A percentile compares a stretch with the other conserved stretches of the same genome.
phyloP scores from a whole-genome alignment of 2,113 vertebrate genomes.

The Nothoprocta pentlandii region DNA sequence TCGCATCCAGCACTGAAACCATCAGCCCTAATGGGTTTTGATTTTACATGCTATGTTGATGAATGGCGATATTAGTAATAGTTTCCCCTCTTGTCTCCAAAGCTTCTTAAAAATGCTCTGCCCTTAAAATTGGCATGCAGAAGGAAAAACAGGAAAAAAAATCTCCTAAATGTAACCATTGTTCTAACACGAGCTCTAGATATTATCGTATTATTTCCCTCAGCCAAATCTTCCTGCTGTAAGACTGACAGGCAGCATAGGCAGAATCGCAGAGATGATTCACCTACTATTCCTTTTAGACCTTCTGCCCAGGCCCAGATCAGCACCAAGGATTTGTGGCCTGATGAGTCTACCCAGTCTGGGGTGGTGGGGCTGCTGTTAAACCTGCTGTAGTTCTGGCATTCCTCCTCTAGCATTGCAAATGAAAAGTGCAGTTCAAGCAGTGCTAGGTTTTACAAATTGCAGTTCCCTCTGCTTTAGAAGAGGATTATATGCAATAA shows the following conservation, averaged over 20 bases:
- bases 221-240: not conserved
- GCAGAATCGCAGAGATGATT: not conserved
- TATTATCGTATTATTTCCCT: not conserved
- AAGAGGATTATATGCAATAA: conserved; percentile 44
- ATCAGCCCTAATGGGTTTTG: not conserved
- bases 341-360: not conserved
- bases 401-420: not conserved
- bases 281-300: accelerated
- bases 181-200: not conserved
- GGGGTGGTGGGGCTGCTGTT: not conserved
- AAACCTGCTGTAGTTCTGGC: not conserved
- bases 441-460: not conserved
- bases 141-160: not conserved
- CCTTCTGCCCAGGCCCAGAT: accelerated
- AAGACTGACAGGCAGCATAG: not conserved
- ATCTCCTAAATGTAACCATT: not conserved
- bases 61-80: not conserved
- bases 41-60: not conserved
- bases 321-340: accelerated
- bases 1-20: not conserved
- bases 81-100: not conserved
- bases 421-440: not conserved
- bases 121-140: accelerated
- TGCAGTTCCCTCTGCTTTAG: not conserved
- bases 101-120: not conserved